These are phyloP conservation scores for Trichomalopsis sarcophagae DNA, from an alignment of 1,140 invertebrate species.

Conservation along the genomic window DNA sequence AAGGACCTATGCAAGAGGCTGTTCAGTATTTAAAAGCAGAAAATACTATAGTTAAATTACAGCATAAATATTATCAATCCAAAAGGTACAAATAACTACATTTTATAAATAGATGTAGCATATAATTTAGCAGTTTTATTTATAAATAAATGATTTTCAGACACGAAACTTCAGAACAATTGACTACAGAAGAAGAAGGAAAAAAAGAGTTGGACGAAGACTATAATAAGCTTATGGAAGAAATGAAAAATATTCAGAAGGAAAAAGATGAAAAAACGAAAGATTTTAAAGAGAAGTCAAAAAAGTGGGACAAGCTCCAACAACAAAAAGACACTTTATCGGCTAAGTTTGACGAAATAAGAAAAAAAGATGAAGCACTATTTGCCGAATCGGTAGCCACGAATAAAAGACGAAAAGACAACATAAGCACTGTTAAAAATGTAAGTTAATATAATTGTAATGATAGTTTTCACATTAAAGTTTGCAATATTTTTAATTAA, in stretches of 20 bases:
- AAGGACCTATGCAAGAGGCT: constrained; percentile 91
- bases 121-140: constrained; percentile 39
- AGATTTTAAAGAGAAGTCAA: constrained; percentile 78
- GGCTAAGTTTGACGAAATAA: constrained; percentile 77
- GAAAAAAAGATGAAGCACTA: constrained; percentile 79
- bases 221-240: constrained; percentile 73
- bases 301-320: constrained; percentile 71
- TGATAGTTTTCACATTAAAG: neutral
- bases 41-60: constrained; percentile 80
- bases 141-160: constrained; percentile 53
- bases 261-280: constrained; percentile 76
- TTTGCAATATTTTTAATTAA: constrained; percentile 18
- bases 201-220: constrained; percentile 77
- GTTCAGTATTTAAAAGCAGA: constrained; percentile 87
- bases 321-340: constrained; percentile 68
- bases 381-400: constrained; percentile 79
- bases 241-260: constrained; percentile 75
- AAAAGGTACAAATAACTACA: constrained; percentile 74
- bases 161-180: constrained; percentile 69
- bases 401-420: constrained; percentile 81
- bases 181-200: constrained; percentile 74
- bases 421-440: constrained; percentile 67
- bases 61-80: constrained; percentile 67
- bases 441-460: constrained; percentile 55
- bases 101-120: neutral